Base-by-base conservation (phyloP, 2,797 vertebrate genomes). In the Hippoglossus hippoglossus region DNA sequence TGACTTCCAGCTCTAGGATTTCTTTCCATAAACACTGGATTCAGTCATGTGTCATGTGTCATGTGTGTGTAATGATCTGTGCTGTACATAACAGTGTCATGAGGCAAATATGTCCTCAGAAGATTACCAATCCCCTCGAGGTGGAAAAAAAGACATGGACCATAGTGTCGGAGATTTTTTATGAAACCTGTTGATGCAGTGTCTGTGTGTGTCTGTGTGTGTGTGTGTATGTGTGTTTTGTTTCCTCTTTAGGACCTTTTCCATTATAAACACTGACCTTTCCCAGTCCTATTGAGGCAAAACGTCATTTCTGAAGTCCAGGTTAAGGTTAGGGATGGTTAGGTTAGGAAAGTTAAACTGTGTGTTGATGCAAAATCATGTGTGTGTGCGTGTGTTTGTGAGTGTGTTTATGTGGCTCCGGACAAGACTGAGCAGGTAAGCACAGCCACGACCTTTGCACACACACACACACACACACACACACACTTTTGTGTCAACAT, bases 391-490 rank as follows among this genome's bases (percentile, higher is more conserved):
- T 84, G 51, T 65, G 51, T 77, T 55, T 75, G 51, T 80, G 71
- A 25, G 22, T 66, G 41, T 83, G 46, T 53, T 36, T 55, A 10
- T 71, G 28, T 54, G 67, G 67, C 55, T 49, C 69, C 55, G 41
- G 72, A 89, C 90, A 90, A 89, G 91, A 90, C 91, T 59, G 80
- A 88, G 83, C 90, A 91, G 64, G 87, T 67, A 73, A 75, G 62
- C 10, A 46, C n/a, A 63, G 49, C 47, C 52, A 57, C 53, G 56
- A 26, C 36, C 67, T 73, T 49, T 49, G 34, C 25, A 67, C 31
- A 18, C 4, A 63, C 15, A 75, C 28, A 80, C 39, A 58, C 44
- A 22, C 22, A 22, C 22, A 22, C 22, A 22, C 22, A 22, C 22
- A 22, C 22, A 41, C 36, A 67, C 60, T 10, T 63, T 51, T 78